Percentiles rank a stretch among this genome's conserved stretches.
phyloP scores from a whole-genome alignment of 2,797 vertebrate species.

The Rhinella marina region DNA sequence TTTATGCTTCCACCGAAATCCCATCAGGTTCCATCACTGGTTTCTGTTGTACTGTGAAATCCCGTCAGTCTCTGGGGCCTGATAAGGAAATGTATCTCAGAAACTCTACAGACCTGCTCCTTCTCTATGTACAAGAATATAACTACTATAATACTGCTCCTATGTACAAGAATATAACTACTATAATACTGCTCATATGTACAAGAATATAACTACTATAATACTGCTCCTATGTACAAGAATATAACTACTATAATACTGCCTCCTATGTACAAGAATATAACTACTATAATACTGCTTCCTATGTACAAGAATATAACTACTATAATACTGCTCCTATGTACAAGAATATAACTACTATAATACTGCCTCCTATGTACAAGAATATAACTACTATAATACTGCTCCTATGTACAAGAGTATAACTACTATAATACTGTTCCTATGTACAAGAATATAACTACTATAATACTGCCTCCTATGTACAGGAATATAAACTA shows the following conservation, averaged over 20 bases:
- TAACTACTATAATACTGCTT: not conserved
- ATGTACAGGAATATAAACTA: constrained; percentile 2
- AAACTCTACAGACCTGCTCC: constrained; percentile 1
- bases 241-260: constrained; percentile 12
- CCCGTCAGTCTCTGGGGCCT: constrained; percentile 13
- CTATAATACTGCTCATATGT: constrained; percentile 1
- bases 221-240: not conserved
- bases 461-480: constrained; percentile 3
- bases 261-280: not conserved
- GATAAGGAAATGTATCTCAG: not conserved
- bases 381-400: constrained; percentile 16
- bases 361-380: constrained; percentile 2
- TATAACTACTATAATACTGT: constrained; percentile 8
- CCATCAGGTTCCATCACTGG: constrained; percentile 14
- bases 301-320: constrained; percentile 7
- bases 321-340: constrained; percentile 7
- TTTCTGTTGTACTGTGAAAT: constrained; percentile 10
- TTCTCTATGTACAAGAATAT: constrained; percentile 5
- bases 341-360: constrained; percentile 17
- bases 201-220: constrained; percentile 12
- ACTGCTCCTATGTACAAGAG: not conserved
- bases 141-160: not conserved
- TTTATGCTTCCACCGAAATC: not conserved
- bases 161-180: constrained; percentile 11
- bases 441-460: constrained; percentile 2